Base-by-base conservation (phyloP, 1,140 invertebrate genomes). In the Anthonomus grandis region DNA sequence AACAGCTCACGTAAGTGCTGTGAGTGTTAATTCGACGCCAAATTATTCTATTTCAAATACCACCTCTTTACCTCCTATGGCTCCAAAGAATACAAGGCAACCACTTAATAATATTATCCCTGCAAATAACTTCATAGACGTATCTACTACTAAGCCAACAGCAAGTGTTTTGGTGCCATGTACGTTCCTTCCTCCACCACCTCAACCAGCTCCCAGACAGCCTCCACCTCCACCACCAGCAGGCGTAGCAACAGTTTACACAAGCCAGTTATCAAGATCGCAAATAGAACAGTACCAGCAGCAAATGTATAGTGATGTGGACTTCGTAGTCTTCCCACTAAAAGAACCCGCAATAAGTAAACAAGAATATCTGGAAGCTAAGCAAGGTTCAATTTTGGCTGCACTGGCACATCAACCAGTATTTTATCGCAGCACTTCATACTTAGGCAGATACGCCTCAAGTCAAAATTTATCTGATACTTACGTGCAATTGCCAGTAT, bases 321-420 rank as follows among this genome's bases (percentile, higher is more conserved):
- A 94, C 70, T 94, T 91, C 66, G 90, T 93, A 0, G 89, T 93
- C 69, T 94, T 92, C 67, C 90, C 90, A 0, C 72, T 92, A 41
- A 90, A 93, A 73, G 90, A 94, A 74, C 90, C 90, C 17, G 85
- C 88, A 0, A 81, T 93, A 15, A 92, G 89, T 53, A 89, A 91
- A 70, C 90, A 93, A 71, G 91, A 94, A 69, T 93, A 93, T 72
- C 80, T 91, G 62, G 90, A 93, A 64, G 87, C 89, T 5, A 93
- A 93, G 67, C 79, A 89, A 65, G 87, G 86, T 2, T 85, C 81
- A 0, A 64, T 84, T 4, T 60, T 85, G 22, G 82, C 83, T 0
- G 82, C 82, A 4, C 76, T 84, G 74, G 81, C 80, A 3, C 77
- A 79, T 4, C 78, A 79, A 9, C 84, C 83, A 34, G 74, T 88